Evolutionary conservation across 2,113 vertebrate genomes (phyloP).

Genomic region (Regulus satrapa): DNA sequence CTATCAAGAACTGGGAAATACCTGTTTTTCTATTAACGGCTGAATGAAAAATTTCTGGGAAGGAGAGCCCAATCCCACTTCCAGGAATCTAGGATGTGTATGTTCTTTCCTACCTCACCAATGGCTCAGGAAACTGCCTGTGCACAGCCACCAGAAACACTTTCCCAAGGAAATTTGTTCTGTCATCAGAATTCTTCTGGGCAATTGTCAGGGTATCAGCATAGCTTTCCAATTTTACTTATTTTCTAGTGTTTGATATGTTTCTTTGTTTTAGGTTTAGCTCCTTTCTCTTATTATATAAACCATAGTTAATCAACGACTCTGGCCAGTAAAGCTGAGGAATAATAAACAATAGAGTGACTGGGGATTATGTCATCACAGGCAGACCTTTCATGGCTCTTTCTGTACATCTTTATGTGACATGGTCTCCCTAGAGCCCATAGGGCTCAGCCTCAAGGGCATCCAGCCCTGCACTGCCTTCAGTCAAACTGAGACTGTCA

Average conservation of each 20-base stretch:
- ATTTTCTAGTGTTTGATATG: no score
- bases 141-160: background rate
- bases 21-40: background rate
- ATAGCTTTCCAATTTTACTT: background rate
- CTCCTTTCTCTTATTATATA: background rate
- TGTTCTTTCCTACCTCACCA: background rate
- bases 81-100: background rate
- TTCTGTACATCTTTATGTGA: background rate
- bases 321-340: background rate
- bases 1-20: background rate
- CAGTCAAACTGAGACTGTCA: background rate
- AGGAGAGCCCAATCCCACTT: background rate
- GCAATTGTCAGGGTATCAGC: background rate
- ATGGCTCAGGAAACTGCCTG: background rate
- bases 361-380: background rate
- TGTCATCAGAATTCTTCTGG: background rate
- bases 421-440: fast-evolving
- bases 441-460: background rate
- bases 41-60: background rate
- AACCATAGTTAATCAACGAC: background rate
- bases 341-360: background rate
- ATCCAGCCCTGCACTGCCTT: background rate
- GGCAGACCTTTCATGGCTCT: background rate
- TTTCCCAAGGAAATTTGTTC: background rate
- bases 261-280: background rate